phyloP scores from a whole-genome alignment of 2,888 invertebrate genomes.

The Pandemis cinnamomeana region DNA sequence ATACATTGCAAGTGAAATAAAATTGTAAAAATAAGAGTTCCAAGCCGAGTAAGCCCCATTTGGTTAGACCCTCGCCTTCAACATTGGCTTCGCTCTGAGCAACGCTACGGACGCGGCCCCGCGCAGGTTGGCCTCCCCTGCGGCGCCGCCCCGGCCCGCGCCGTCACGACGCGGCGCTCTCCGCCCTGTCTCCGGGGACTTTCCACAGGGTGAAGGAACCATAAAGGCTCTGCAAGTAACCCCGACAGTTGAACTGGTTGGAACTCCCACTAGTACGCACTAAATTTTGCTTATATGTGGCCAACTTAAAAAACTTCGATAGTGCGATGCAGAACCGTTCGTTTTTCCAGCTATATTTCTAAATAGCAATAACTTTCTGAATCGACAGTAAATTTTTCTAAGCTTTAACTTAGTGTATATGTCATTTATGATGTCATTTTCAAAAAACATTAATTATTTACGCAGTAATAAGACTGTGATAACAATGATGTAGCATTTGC shows the following conservation, averaged over 20 bases:
- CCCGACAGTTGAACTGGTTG: slow-evolving; percentile 79
- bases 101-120: slow-evolving; percentile 66
- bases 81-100: slow-evolving; percentile 83
- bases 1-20: no score
- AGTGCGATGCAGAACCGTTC: slow-evolving; percentile 59
- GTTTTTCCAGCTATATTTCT: slow-evolving; percentile 1
- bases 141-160: slow-evolving; percentile 65
- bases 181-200: slow-evolving; percentile 83
- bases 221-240: slow-evolving; percentile 72
- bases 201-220: slow-evolving; percentile 79
- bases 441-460: background rate
- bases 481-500: slow-evolving; percentile 1
- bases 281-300: slow-evolving; percentile 45
- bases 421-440: background rate
- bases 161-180: slow-evolving; percentile 75
- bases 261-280: slow-evolving; percentile 53
- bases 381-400: background rate
- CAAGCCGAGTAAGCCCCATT: slow-evolving; percentile 83
- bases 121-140: slow-evolving; percentile 73
- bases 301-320: slow-evolving; percentile 50
- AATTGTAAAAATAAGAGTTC: slow-evolving; percentile 59
- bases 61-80: slow-evolving; percentile 69
- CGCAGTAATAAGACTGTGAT: background rate
- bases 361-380: background rate
- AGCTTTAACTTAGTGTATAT: background rate